Evolutionary conservation across 2,113 vertebrate species (phyloP).

Genomic region (Scolopax mira): DNA sequence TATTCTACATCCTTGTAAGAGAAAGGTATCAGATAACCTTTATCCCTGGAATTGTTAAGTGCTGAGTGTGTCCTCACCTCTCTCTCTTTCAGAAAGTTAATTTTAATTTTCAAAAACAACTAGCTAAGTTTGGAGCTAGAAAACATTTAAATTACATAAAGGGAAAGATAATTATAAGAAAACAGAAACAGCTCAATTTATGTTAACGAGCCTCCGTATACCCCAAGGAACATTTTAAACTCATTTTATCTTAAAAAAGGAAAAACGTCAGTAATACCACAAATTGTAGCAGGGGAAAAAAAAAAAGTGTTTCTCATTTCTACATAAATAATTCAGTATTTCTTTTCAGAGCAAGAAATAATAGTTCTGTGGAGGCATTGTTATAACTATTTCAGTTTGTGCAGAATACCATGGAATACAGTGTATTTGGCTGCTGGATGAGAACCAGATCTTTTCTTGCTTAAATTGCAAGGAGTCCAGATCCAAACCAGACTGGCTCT

Average conservation of each 20-base stretch:
- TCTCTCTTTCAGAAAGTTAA: not conserved
- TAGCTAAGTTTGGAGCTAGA: not conserved
- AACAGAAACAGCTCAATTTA: not conserved
- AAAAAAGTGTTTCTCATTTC: not conserved
- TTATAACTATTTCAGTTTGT: not conserved
- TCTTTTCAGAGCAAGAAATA: not conserved
- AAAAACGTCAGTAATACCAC: not conserved
- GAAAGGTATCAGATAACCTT: not conserved
- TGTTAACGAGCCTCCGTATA: not conserved
- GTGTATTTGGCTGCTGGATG: not conserved
- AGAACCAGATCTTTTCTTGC: not conserved
- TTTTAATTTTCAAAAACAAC: not conserved
- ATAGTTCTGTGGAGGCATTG: not conserved
- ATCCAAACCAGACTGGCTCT: not conserved
- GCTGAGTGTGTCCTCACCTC: not conserved
- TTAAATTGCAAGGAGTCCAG: not conserved
- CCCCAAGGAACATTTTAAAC: conserved; percentile 12
- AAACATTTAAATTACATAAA: not conserved
- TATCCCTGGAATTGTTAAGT: not conserved
- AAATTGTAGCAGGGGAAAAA: not conserved
- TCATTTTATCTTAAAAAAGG: not conserved
- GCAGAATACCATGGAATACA: not conserved
- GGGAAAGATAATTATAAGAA: not conserved
- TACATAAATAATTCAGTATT: conserved; percentile 25
- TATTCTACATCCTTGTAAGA: not conserved